Percentiles rank a stretch among this genome's conserved stretches.
Evolutionary conservation across 1,140 invertebrate genomes (phyloP).

Genomic region (Ladona fulva): DNA sequence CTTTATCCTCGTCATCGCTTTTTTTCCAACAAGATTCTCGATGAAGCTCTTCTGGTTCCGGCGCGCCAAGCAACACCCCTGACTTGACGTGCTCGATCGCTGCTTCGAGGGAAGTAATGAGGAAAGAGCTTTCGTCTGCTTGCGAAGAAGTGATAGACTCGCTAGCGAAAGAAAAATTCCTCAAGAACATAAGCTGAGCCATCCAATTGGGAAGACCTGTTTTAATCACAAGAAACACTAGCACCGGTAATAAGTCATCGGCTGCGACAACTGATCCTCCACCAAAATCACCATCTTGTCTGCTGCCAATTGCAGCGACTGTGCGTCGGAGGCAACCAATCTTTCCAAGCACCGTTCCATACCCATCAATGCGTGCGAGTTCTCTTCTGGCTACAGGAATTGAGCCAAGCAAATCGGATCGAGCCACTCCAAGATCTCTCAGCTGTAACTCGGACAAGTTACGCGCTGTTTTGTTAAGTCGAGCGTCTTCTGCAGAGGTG

Average conservation of each 20-base stretch:
- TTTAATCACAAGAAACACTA: constrained; percentile 72
- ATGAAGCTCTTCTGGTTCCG: constrained; percentile 39
- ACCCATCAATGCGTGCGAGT: constrained; percentile 57
- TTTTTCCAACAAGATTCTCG: constrained; percentile 29
- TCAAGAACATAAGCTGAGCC: constrained; percentile 67
- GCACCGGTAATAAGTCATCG: constrained; percentile 69
- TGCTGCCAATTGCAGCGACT: constrained; percentile 47
- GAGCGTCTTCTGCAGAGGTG: constrained; percentile 55
- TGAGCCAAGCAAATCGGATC: constrained; percentile 50
- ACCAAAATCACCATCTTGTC: constrained; percentile 20
- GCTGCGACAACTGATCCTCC: constrained; percentile 47
- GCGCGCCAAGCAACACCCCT: constrained; percentile 46
- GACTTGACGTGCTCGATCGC: constrained; percentile 65
- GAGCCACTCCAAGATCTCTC: constrained; percentile 56
- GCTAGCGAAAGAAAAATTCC: constrained; percentile 62
- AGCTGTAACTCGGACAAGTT: constrained; percentile 63
- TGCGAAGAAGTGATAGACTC: constrained; percentile 37
- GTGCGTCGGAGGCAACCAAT: constrained; percentile 63
- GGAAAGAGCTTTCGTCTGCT: constrained; percentile 61
- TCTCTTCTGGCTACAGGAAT: constrained; percentile 63
- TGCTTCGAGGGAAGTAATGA: constrained; percentile 71
- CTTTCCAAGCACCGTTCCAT: constrained; percentile 67
- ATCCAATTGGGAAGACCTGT: constrained; percentile 72
- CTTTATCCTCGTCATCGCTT: constrained; percentile 22
- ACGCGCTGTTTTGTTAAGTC: constrained; percentile 69